These are phyloP conservation scores for Temnothorax ravouxi DNA, from an alignment of 2,888 invertebrate genomes.

Conservation along the genomic window DNA sequence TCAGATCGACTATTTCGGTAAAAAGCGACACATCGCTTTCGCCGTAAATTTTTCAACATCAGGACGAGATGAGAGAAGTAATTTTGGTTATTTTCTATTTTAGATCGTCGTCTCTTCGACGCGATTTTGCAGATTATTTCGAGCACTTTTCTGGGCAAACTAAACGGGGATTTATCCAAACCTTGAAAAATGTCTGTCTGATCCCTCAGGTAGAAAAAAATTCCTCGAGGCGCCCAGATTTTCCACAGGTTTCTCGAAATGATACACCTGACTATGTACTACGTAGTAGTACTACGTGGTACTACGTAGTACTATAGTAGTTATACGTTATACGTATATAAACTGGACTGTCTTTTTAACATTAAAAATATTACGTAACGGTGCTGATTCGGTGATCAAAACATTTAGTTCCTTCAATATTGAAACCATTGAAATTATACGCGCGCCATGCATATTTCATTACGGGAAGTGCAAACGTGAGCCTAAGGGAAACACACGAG, in stretches of 20 bases:
- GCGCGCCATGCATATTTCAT: background rate
- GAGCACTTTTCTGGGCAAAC: background rate
- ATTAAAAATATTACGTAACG: background rate
- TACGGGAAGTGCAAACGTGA: slow-evolving; percentile 22
- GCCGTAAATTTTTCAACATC: background rate
- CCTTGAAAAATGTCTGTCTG: background rate
- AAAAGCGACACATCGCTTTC: background rate
- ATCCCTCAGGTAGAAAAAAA: background rate
- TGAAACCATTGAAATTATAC: too few relatives aligned
- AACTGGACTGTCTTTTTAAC: background rate
- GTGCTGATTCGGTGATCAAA: background rate
- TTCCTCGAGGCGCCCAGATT: background rate
- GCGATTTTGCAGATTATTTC: background rate
- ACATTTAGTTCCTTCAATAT: background rate
- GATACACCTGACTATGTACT: background rate
- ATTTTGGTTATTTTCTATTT: background rate
- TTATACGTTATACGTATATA: background rate
- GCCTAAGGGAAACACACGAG: slow-evolving; percentile 1
- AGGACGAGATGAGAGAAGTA: background rate
- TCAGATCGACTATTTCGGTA: slow-evolving; percentile 38
- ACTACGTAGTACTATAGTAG: too few relatives aligned
- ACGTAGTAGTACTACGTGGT: too few relatives aligned
- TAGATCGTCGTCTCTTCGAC: background rate
- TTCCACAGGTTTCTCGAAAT: background rate
- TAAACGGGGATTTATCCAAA: background rate